Percentiles rank a stretch among this genome's conserved stretches.
Evolutionary conservation across 2,888 invertebrate genomes (phyloP).

Genomic region (Blera fallax): DNA sequence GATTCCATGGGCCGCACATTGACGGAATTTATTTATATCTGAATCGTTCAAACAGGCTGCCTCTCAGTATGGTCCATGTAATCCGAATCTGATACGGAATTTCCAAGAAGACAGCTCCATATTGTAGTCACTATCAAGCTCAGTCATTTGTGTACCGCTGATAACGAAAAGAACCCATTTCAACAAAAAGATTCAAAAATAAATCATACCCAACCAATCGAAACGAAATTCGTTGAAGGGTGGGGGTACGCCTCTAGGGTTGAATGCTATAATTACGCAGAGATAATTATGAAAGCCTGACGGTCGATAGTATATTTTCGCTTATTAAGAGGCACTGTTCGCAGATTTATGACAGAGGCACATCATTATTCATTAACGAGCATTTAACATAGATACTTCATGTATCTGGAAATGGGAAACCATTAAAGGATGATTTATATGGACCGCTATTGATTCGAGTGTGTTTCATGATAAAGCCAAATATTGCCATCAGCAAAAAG

Average conservation of each 20-base stretch:
- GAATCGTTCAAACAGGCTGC: not conserved
- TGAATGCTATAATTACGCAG: slow-evolving; percentile 2
- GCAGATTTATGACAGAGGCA: slow-evolving; percentile 25
- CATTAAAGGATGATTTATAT: slow-evolving; percentile 42
- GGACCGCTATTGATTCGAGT: slow-evolving; percentile 2
- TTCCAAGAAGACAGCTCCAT: not conserved
- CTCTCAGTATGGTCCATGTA: not conserved
- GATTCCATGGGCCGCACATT: not conserved
- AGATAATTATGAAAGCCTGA: not conserved
- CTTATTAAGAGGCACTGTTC: not conserved
- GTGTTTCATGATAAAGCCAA: not conserved
- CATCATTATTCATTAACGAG: slow-evolving; percentile 60
- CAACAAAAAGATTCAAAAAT: slow-evolving; percentile 30
- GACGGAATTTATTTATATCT: slow-evolving; percentile 3
- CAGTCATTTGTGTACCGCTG: slow-evolving; percentile 22
- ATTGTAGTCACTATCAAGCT: slow-evolving; percentile 14
- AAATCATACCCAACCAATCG: slow-evolving; percentile 28
- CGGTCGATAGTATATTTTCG: not conserved
- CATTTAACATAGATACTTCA: slow-evolving; percentile 44
- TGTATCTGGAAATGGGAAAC: slow-evolving; percentile 17
- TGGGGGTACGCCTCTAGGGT: not conserved
- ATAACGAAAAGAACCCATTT: slow-evolving; percentile 34
- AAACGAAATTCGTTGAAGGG: slow-evolving; percentile 25
- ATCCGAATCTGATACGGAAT: not conserved
- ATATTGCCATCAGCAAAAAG: slow-evolving; percentile 6